Base-by-base conservation (phyloP, 2,888 invertebrate genomes). In the Lutraria lutraria region DNA sequence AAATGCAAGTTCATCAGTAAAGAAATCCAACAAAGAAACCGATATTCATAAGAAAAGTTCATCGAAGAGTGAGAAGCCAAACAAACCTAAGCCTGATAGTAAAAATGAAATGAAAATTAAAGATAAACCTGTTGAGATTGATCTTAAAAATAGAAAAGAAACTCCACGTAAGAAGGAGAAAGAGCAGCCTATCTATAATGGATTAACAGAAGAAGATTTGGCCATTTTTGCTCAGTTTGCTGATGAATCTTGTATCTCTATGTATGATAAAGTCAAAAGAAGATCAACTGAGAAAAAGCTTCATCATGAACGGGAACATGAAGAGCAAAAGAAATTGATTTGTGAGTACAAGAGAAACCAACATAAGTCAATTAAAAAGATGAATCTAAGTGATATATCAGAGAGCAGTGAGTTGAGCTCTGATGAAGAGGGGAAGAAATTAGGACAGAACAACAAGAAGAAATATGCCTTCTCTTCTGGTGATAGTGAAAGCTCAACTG, bases 241-340 rank as follows among this genome's bases (percentile, higher is more conserved):
- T 68, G 90, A 93, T 86, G 98, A 98, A 89, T 98, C 99, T 16
- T 99, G 99, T 96, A 98, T 99, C 90, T 99, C 99, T 16, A 99
- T 99, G 99, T 99, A 99, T 96, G 99, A 99, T 96, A 99, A 99
- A 94, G 96, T 96, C 16, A 96, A 96, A 89, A 89, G 96, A 29
- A 90, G 96, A 52, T 95, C 96, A 19, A 95, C 92, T 54, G 93
- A 93, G 53, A 94, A 94, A 87, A 94, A 94, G 90, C 95, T 95
- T 88, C 88, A 86, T 54, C 94, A 94, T 60, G 94, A 98, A 96
- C 95, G 96, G 85, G 93, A 93, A 68, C 85, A 88, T 79, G 90
- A 89, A 88, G 89, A 93, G 15, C 93, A 92, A 79, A 92, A 93
- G 83, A 94, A 94, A 86, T 91, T 93, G 83, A 88, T 94, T 34